Evolutionary conservation across 1,140 invertebrate genomes (phyloP), one percentile per base, ranked within the genome.

Genomic region (Calephelis virginiensis): DNA sequence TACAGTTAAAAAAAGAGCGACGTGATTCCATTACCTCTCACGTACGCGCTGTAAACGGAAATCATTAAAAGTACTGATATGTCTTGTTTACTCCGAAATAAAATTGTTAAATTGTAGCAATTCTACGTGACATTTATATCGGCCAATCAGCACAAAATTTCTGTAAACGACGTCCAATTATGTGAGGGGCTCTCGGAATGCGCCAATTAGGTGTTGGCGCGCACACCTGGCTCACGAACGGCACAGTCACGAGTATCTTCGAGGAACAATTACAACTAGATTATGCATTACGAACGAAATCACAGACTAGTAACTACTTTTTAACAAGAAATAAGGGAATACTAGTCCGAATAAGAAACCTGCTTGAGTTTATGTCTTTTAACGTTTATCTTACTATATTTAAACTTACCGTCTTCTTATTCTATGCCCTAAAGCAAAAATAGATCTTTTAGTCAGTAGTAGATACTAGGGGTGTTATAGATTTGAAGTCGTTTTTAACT

Each of bases 131-230:
- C 77, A 76, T 84, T 76, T 79, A 80, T 80, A 85, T 80, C 74
- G 67, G 49, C 80, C 80, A 84, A 85, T 85, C 80, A 78, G 67
- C 49, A 77, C 72, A 65, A 79, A 81, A 86, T 86, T 77, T 78
- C 76, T 76, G 78, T 79, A 87, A 88, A 88, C 81, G 79, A 81
- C 71, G 75, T 76, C 83, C 85, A 86, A 90, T 88, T 87, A 87
- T 75, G 75, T 63, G 77, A 78, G 73, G 79, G 84, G 80, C 82
- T 83, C 80, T 73, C 73, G 75, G 78, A 79, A 81, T 81, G 78
- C 79, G 82, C 80, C 85, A 87, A 85, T 86, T 84, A 86, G 78
- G 78, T 80, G 79, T 83, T 74, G 68, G 73, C 75, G 74, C 71
- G 80, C 77, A 72, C 83, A 88, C 83, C 85, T 87, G 85, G 83